Base-by-base conservation (phyloP, 2,797 vertebrate species). In the Heterohyrax brucei region DNA sequence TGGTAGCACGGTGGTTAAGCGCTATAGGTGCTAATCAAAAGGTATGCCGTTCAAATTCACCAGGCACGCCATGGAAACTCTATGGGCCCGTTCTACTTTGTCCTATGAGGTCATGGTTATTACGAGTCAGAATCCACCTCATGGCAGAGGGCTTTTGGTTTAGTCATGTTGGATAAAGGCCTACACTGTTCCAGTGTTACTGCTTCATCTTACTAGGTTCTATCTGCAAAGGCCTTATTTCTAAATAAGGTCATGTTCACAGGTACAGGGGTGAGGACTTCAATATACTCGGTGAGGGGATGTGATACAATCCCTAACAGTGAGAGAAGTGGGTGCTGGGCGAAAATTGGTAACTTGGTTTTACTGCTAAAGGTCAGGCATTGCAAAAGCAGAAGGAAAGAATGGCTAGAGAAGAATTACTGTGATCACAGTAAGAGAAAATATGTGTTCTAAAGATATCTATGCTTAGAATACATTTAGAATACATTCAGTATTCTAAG, bases 381-480 rank as follows among this genome's bases (percentile, higher is more conserved):
- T 53, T 77, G 50, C 28, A 39, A 78, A 95, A 93, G 61, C 4
- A 39, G 33, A 92, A 46, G 76, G 50, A 62, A 80, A 83, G 53
- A 84, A 64, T 13, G 14, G 19, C 6, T 50, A 30, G 19, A 18
- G 10, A 77, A 33, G 30, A 87, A 33, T 30, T 28, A 6, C 48
- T 46, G 33, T 7, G n/a, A 61, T 50, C 44, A 24, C 30, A 76
- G 13, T 10, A 28, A 76, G 56, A 50, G 83, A 28, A 24, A 46
- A 53, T 10, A 18, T 14, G n/a, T 44, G 3, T n/a, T 64, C 28
- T 86, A 64, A 61, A 76, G 53, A 46, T 26, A 21, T 18, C 79
- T 56, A 10, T 70, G 62, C 28, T 59, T 83, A 77, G 44, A 75
- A 62, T 39, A 16, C 7, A 46, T 4, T 1, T 3, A 39, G 3